Evolutionary conservation across 2,797 vertebrate genomes (phyloP).

Genomic region (Sebastes wilsoni): DNA sequence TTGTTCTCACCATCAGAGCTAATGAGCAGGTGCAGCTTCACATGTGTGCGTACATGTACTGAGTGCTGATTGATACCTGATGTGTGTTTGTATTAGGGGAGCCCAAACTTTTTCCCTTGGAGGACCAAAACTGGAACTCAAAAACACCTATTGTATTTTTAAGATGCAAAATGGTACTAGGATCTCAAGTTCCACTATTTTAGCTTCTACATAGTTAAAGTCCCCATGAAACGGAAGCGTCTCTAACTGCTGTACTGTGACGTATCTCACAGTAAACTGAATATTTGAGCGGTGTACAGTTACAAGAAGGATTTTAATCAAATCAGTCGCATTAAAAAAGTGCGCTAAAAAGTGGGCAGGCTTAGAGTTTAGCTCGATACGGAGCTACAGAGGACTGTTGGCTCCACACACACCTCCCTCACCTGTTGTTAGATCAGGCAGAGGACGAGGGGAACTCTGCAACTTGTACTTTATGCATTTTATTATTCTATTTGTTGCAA

Average conservation of each 20-base stretch:
- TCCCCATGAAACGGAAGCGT: neutral
- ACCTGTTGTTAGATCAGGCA: too few relatives aligned
- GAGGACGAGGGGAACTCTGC: too few relatives aligned
- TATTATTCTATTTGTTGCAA: too few relatives aligned
- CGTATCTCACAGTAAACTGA: too few relatives aligned
- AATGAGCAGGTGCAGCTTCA: slow-evolving; percentile 69
- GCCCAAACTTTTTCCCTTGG: neutral
- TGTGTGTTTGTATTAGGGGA: neutral
- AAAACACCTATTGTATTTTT: neutral
- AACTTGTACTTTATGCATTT: too few relatives aligned
- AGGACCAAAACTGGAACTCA: neutral
- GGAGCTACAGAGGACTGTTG: too few relatives aligned
- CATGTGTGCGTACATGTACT: neutral
- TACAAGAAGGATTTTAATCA: too few relatives aligned
- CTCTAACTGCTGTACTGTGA: neutral
- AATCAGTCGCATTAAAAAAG: too few relatives aligned
- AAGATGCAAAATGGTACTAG: neutral
- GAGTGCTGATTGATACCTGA: slow-evolving; percentile 32
- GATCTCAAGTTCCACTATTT: neutral
- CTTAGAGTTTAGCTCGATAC: too few relatives aligned
- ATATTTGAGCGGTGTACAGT: too few relatives aligned
- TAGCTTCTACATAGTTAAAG: neutral
- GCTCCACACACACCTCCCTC: too few relatives aligned
- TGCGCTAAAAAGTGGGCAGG: too few relatives aligned
- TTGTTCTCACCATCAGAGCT: slow-evolving; percentile 63